Percentiles rank a stretch among this genome's conserved stretches.
These are phyloP conservation scores for Ornithorhynchus anatinus DNA, from an alignment of 2,113 vertebrate species.

Conservation along the genomic window DNA sequence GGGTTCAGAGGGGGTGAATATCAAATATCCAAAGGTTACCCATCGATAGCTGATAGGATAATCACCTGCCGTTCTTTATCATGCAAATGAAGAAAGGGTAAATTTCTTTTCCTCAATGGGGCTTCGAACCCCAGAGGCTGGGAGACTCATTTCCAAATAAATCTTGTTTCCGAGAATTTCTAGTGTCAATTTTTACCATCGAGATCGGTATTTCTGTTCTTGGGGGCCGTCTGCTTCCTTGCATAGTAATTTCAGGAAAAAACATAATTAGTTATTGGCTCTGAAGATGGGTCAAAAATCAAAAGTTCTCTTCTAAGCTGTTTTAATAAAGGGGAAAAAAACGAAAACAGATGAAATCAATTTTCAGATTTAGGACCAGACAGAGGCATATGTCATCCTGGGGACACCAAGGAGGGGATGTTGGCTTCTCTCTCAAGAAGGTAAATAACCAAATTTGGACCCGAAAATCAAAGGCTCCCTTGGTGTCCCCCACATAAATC, in stretches of 20 bases:
- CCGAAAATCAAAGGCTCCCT: slow-evolving; percentile 57
- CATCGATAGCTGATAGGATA: too few relatives aligned
- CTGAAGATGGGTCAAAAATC: background rate
- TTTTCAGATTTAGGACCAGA: slow-evolving; percentile 34
- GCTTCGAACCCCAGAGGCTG: background rate
- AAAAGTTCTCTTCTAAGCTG: background rate
- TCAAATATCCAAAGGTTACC: too few relatives aligned
- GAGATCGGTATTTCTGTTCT: background rate
- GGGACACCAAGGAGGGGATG: slow-evolving; percentile 31
- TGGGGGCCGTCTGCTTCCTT: background rate
- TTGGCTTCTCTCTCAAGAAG: slow-evolving; percentile 29
- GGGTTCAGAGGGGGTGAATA: too few relatives aligned
- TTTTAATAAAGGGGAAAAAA: slow-evolving; percentile 1
- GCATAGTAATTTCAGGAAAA: background rate
- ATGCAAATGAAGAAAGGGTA: background rate
- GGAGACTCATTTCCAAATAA: background rate
- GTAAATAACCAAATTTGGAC: slow-evolving; percentile 63
- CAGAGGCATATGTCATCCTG: slow-evolving; percentile 43
- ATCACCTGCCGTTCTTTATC: background rate
- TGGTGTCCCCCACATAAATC: slow-evolving; percentile 61
- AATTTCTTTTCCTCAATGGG: background rate
- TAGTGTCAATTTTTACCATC: slow-evolving; percentile 2
- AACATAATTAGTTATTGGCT: slow-evolving; percentile 11
- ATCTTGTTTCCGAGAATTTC: background rate
- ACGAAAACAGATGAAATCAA: background rate